A percentile compares a stretch with the other conserved stretches of the same genome.
Evolutionary conservation across 2,888 invertebrate species (phyloP).

Genomic region (Ophion obscuratus): DNA sequence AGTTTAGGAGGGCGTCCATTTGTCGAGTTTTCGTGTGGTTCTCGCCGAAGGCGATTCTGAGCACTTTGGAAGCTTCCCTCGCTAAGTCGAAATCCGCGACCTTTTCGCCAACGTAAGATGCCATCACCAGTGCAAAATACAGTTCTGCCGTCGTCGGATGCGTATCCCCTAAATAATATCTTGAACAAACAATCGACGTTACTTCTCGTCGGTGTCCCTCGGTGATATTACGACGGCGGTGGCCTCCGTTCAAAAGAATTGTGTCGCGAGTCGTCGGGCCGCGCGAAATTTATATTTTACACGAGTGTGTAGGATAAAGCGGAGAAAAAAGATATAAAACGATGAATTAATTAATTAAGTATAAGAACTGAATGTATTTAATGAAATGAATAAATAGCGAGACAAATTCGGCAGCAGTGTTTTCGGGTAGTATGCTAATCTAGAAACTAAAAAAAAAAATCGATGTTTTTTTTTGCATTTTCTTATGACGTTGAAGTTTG

Average conservation of each 20-base stretch:
- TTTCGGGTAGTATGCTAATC: not conserved
- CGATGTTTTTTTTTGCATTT: too few relatives aligned
- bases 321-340: conserved; percentile 5
- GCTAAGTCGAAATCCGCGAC: conserved; percentile 86
- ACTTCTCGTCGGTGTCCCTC: not conserved
- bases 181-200: conserved; percentile 81
- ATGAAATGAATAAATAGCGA: not conserved
- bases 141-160: conserved; percentile 92
- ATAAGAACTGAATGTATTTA: not conserved
- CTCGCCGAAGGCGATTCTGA: conserved; percentile 91
- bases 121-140: conserved; percentile 92
- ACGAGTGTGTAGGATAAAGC: not conserved
- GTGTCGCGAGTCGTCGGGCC: not conserved
- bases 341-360: conserved; percentile 13
- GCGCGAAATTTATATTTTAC: conserved; percentile 25
- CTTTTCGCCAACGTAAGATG: conserved; percentile 88
- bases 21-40: conserved; percentile 86
- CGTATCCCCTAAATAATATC: conserved; percentile 90
- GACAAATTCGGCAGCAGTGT: not conserved
- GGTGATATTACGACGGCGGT: not conserved
- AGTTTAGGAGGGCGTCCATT: conserved; percentile 85
- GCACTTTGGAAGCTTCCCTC: conserved; percentile 88
- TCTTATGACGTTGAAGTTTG: too few relatives aligned
- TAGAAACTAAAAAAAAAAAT: too few relatives aligned
- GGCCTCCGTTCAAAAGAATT: not conserved